These are phyloP conservation scores for Neomonachus schauinslandi DNA, from an alignment of 2,113 vertebrate species.

Conservation along the genomic window DNA sequence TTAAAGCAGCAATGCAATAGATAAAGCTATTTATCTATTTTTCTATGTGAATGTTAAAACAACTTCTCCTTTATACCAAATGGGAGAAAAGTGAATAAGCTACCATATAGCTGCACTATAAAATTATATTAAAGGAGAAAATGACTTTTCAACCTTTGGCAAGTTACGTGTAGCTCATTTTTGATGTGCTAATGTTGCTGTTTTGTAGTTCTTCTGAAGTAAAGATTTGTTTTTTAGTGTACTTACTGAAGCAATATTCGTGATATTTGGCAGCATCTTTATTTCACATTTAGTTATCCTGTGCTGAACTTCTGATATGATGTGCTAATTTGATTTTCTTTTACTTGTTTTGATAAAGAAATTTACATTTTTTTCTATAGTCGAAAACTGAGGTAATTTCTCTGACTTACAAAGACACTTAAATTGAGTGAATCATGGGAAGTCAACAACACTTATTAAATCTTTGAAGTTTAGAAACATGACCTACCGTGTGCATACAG, in stretches of 20 bases:
- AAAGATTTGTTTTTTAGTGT: background rate
- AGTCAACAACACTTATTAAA: constrained; percentile 16
- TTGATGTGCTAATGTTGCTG: background rate
- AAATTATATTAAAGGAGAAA: constrained; percentile 26
- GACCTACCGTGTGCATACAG: background rate
- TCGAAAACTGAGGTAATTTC: constrained; percentile 12
- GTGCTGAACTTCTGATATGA: constrained; percentile 1
- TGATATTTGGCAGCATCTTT: background rate
- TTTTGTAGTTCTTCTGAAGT: background rate
- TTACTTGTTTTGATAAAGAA: constrained; percentile 58
- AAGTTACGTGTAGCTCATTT: background rate
- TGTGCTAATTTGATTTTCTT: constrained; percentile 55
- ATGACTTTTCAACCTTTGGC: constrained; percentile 15
- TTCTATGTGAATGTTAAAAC: background rate
- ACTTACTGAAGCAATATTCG: background rate
- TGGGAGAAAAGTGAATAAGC: background rate
- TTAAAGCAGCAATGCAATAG: background rate
- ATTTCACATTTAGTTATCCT: constrained; percentile 28
- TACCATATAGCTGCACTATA: background rate
- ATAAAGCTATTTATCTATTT: background rate
- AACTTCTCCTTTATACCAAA: background rate
- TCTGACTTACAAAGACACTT: constrained; percentile 23
- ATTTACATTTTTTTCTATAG: background rate
- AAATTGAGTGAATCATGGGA: background rate
- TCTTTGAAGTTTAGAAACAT: constrained; percentile 41